These are phyloP conservation scores for Phania funesta DNA, from an alignment of 2,888 invertebrate genomes.

Conservation along the genomic window DNA sequence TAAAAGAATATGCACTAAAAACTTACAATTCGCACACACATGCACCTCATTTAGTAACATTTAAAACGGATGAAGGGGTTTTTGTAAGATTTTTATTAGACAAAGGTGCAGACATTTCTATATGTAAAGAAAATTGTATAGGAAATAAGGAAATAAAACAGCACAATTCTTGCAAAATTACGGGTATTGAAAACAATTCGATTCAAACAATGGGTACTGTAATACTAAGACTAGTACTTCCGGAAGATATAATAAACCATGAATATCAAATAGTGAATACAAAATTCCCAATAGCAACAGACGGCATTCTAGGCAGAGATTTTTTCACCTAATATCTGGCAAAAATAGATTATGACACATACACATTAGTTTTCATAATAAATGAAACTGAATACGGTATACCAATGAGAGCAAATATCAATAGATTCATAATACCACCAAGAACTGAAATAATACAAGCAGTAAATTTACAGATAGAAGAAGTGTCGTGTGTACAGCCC, in stretches of 20 bases:
- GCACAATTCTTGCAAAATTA: neutral
- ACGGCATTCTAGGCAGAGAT: neutral
- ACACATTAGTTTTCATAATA: neutral
- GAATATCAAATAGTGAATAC: neutral
- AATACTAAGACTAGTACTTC: too few species aligned
- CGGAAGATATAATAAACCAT: neutral
- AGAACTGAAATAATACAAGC: too few species aligned
- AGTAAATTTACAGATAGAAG: too few species aligned
- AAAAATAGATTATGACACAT: neutral
- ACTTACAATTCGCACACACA: neutral
- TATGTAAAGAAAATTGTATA: slow-evolving; percentile 5
- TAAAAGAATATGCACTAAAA: neutral
- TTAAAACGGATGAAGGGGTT: neutral
- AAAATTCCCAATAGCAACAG: too few species aligned
- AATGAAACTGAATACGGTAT: too few species aligned
- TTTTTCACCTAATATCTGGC: neutral
- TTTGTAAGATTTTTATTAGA: too few species aligned
- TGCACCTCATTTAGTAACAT: neutral
- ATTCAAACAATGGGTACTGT: too few species aligned
- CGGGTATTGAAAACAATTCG: too few species aligned
- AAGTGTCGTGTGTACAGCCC: too few species aligned
- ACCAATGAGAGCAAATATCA: too few species aligned
- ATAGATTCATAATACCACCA: too few species aligned
- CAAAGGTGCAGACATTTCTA: too few species aligned
- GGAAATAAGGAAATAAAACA: neutral